Base-by-base conservation (phyloP, 1,140 invertebrate species). In the Caenorhabditis tropicalis region DNA sequence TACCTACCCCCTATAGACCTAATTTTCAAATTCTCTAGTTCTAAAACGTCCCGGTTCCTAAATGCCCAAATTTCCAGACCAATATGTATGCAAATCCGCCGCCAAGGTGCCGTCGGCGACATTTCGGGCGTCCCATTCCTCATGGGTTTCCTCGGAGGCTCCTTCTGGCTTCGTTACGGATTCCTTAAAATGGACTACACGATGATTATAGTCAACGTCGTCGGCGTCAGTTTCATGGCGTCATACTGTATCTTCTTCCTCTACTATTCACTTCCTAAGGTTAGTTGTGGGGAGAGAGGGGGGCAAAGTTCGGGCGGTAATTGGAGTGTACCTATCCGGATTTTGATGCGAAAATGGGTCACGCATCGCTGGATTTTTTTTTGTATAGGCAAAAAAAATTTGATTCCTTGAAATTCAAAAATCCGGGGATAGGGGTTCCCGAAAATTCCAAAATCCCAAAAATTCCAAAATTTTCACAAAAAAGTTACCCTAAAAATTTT, bases 101-200 rank as follows among this genome's bases (percentile, higher is more conserved):
- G 86, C 6, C 81, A 88, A 60, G 85, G 87, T 31, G 86, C 82
- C 15, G 88, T 89, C 21, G 80, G 88, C 81, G 89, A 91, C 79
- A 91, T 91, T 60, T 88, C 82, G 21, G 88, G 90, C 15, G 87
- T 91, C 82, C 89, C 89, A 16, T 90, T 88, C 81, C 53, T 91
- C 7, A 89, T 90, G 86, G 89, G 89, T 16, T 83, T 91, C 43
- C 36, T 86, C 36, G 89, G 89, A 65, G 89, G 89, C 7, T 82
- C 85, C 2, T 90, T 89, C 70, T 90, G 89, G 89, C 83, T 90
- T 6, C 90, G 89, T 15, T 90, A 90, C 56, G 89, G 89, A 16
- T 81, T 91, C 24, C 84, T 90, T 6, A 90, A 90, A 83, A 49
- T 46, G 24, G 89, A 90, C 60, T 36, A 82, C 29, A 89, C 89